These are phyloP conservation scores for Lepidocyrtoides sp. DNA, from an alignment of 2,888 invertebrate species.

Conservation along the genomic window DNA sequence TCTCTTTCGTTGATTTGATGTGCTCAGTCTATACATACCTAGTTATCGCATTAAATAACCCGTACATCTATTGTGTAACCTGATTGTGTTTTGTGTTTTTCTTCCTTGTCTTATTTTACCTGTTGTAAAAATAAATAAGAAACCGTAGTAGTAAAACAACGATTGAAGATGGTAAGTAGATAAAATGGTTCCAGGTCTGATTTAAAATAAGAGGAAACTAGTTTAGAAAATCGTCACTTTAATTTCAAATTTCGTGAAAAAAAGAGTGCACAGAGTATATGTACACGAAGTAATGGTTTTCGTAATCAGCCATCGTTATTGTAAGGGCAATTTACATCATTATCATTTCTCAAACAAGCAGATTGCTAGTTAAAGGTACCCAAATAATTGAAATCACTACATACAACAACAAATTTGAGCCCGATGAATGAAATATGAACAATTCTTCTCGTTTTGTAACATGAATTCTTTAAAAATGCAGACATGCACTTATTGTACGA, in stretches of 20 bases:
- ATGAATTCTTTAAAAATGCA: not conserved
- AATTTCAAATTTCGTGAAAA: too few relatives aligned
- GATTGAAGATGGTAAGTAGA: too few relatives aligned
- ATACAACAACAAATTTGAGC: not conserved
- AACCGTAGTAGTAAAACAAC: not conserved
- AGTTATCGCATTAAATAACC: not conserved
- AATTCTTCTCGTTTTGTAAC: not conserved
- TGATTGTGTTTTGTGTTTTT: not conserved
- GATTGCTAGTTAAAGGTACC: not conserved
- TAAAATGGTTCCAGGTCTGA: not conserved
- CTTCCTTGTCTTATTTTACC: slow-evolving; percentile 18
- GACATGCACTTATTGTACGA: not conserved
- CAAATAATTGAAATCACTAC: not conserved
- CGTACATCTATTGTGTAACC: slow-evolving; percentile 10
- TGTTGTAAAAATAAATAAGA: slow-evolving; percentile 14
- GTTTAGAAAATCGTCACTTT: too few relatives aligned
- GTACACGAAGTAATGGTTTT: too few relatives aligned
- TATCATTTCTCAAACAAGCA: not conserved
- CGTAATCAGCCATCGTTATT: too few relatives aligned
- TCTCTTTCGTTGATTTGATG: not conserved
- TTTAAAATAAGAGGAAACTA: too few relatives aligned
- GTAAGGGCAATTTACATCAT: not conserved
- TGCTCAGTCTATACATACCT: too few relatives aligned
- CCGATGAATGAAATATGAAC: slow-evolving; percentile 13
- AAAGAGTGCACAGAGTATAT: too few relatives aligned